Evolutionary conservation across 2,113 vertebrate species (phyloP), one percentile per base, ranked within the genome.

Genomic region (Gnathonemus echidnorhynchus): DNA sequence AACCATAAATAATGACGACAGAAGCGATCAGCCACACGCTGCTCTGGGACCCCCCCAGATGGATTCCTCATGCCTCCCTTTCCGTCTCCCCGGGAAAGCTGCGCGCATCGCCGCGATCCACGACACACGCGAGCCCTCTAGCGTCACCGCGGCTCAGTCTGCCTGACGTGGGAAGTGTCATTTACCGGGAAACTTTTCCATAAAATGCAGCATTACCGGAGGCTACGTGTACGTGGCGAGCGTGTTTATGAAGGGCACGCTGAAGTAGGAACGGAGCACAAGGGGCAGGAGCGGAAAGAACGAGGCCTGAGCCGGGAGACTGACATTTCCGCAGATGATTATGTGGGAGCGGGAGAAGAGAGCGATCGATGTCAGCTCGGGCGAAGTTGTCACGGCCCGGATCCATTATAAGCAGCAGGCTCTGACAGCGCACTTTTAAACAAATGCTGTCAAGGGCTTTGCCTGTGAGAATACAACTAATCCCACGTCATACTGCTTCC

Each of bases 91-190:
- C 53, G 24, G 2, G 11, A 48, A 21, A n/a, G 13, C 70, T 21
- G 9, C 0, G 17, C 53, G 17, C 19, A 21, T 3, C 24, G 80
- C 42, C 7, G 21, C 83, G 49, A 80, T 90, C 92, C 74, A 90
- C 90, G 93, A 95, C 92, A 88, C 94, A 88, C 93, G 93, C 94
- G 94, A 95, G 94, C 95, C 94, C 94, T 93, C 94, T 95, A 93
- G 94, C 93, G 94, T 95, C 91, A 91, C 92, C 70, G 66, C 8
- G 53, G 89, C 45, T 85, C 90, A 89, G 89, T 93, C 92, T 91
- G 90, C 89, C 39, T 21, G 13, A 49, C 6, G 35, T 53, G 86
- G 74, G 49, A 8, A 50, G 35, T 39, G 15, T 15, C 31, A 80
- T 80, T 80, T 42, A 80, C 31, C 35, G 74, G 6, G 17, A 80